These are phyloP conservation scores for Lepus oiostolus DNA, from an alignment of 2,797 vertebrate species.

Conservation along the genomic window DNA sequence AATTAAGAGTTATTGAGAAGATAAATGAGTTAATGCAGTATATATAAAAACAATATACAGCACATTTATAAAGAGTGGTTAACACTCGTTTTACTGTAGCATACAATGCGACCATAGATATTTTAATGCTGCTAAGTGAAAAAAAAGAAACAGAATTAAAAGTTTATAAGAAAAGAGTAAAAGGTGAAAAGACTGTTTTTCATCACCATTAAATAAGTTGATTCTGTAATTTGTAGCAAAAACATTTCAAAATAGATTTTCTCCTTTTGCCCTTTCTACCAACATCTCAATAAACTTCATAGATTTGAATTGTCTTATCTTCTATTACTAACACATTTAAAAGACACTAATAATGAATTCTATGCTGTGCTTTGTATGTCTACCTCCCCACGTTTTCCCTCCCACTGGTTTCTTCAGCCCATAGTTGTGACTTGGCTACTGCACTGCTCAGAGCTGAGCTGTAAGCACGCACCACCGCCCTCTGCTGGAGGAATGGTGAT, in stretches of 20 bases:
- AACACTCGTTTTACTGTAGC: neutral
- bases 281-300: neutral
- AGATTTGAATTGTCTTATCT: neutral
- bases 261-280: neutral
- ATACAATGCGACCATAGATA: neutral
- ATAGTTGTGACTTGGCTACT: neutral
- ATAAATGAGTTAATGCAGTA: neutral
- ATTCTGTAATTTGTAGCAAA: neutral
- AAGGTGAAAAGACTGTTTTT: neutral
- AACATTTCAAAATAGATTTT: neutral
- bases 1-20: neutral
- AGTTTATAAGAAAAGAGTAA: neutral
- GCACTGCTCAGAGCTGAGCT: neutral
- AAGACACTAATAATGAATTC: neutral
- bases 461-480: constrained; percentile 60
- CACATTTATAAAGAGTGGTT: neutral
- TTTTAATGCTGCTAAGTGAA: neutral
- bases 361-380: neutral
- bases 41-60: neutral
- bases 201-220: neutral
- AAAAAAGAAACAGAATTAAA: neutral
- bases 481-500: constrained; percentile 69
- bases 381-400: neutral
- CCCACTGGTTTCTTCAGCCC: neutral
- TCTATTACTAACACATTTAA: neutral